Conservation (phyloP, 2,113 vertebrate genomes). For the Gallinago jamesoni region DNA sequence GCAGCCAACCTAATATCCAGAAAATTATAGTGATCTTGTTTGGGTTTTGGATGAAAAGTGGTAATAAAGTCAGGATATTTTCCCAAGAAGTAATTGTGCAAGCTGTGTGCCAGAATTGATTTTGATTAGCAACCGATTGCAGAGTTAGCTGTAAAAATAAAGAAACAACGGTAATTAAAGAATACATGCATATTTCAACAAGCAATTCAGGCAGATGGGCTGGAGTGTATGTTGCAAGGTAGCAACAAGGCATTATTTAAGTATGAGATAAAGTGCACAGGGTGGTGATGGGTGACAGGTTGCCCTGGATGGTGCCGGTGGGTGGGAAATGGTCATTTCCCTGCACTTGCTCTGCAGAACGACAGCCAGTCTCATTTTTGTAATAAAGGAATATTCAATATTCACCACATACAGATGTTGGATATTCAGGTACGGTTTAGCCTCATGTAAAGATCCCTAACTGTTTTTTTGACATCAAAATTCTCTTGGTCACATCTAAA, state of each 20-base stretch:
- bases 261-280: background rate
- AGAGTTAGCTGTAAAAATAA: background rate
- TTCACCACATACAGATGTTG: background rate
- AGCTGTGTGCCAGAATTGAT: background rate
- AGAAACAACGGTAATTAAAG: background rate
- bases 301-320: background rate
- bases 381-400: background rate
- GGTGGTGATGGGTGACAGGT: background rate
- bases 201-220: background rate
- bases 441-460: background rate
- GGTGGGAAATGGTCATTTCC: background rate
- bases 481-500: background rate
- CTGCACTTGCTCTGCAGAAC: background rate
- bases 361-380: background rate
- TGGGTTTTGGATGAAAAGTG: background rate
- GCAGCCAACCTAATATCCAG: background rate
- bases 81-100: background rate
- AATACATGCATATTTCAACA: background rate
- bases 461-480: background rate
- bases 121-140: background rate
- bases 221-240: background rate
- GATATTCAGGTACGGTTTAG: background rate
- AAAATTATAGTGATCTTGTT: background rate
- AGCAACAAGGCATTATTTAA: background rate
- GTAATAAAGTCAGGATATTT: background rate